Base-by-base conservation (phyloP, 2,113 vertebrate species). In the Bufo gargarizans region DNA sequence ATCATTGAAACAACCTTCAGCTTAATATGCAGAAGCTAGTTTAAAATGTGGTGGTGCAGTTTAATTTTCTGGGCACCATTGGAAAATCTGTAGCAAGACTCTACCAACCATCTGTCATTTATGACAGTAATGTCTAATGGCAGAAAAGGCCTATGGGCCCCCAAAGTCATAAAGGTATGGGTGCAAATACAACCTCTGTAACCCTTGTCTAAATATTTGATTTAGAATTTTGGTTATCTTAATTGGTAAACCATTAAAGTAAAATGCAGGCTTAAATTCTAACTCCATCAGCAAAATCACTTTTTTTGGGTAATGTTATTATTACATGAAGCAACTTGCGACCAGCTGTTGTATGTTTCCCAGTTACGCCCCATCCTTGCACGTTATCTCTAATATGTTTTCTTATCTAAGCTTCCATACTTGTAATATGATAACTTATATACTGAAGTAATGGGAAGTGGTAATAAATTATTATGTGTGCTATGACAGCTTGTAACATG, bases 1-100 rank as follows among this genome's bases (percentile, higher is more conserved):
- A 80, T 59, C 45, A 82, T 47, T n/a, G 16, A 50, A 58, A 72
- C 67, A 58, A 55, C 83, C 53, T 85, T 58, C 65, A 22, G 4
- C 20, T 56, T n/a, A 45, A 3, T 56, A 43, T n/a, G 8, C 43
- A 19, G n/a, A 74, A 71, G 50, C 8, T 58, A 50, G 43, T 67
- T n/a, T 67, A 2, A 14, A 14, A 53, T 10, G 19, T 50, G 14
- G 2, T 19, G 43, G 2, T 67, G 45, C 53, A 8, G 55, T 11
- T 58, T 8, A 12, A 58, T 12, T 9, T 53, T 53, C 5, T 53
- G 53, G 53, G 53, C 53, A 6, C 5, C 9, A 53, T 5, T 53
- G 53, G 1, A 53, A 53, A 53, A 53, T 53, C 5, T 53, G 53
- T 53, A 53, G 33, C 33, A 33, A 33, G 33, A 33, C 33, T 33